Conservation (phyloP, 2,888 invertebrate genomes). For the Ornithoptera priamus region DNA sequence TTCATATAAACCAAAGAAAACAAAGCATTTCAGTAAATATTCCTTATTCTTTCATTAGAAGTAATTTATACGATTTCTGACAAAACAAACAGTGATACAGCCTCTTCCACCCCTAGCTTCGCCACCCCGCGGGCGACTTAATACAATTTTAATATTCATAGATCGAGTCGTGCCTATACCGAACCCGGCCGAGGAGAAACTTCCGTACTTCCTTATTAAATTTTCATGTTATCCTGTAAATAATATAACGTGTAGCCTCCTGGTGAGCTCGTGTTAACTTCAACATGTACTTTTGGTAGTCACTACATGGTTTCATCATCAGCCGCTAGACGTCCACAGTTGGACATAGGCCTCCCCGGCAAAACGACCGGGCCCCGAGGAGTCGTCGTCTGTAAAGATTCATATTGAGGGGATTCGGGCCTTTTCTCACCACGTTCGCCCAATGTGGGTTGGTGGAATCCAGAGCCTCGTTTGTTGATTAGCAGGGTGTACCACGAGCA, state of each 20-base stretch:
- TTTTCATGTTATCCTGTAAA: constrained; percentile 60
- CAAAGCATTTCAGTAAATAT: neutral
- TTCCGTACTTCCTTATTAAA: constrained; percentile 46
- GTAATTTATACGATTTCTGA: constrained; percentile 5
- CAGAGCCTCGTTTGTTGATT: no score
- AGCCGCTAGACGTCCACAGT: no score
- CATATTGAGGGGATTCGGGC: no score
- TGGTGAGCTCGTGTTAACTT: neutral
- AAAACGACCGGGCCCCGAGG: no score
- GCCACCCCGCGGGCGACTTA: constrained; percentile 10
- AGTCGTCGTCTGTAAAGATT: no score
- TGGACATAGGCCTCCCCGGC: no score
- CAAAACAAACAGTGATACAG: constrained; percentile 9
- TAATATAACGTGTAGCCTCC: constrained; percentile 45
- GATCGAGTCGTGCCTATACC: constrained; percentile 21
- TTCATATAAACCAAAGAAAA: neutral
- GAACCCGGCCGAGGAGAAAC: constrained; percentile 12
- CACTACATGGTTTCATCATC: no score
- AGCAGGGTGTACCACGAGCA: no score
- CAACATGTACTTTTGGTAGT: no score
- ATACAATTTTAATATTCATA: constrained; percentile 27
- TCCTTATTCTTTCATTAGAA: constrained; percentile 1
- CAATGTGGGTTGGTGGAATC: no score
- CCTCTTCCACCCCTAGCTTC: neutral
- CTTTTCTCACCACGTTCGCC: no score